Conservation (phyloP, 2,113 vertebrate genomes). For the Gasterosteus aculeatus region DNA sequence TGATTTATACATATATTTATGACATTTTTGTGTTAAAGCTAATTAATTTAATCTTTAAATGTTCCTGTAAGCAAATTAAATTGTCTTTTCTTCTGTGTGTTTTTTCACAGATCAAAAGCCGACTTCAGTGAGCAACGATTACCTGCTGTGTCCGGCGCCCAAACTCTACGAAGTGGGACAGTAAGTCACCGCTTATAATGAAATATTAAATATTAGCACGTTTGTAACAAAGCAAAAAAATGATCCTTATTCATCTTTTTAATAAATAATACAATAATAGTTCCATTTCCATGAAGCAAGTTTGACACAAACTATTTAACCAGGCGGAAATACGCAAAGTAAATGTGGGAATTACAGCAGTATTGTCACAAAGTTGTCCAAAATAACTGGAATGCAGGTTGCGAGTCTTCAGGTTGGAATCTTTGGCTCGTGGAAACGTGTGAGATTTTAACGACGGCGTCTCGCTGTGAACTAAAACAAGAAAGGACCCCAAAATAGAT, state of each 20-base stretch:
- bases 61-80: neutral
- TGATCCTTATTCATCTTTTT: neutral
- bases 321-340: neutral
- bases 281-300: too few species aligned
- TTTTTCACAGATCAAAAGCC: constrained; percentile 86
- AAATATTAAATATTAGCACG: too few species aligned
- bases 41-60: neutral
- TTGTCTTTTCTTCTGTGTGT: constrained; percentile 46
- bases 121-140: constrained; percentile 80
- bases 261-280: neutral
- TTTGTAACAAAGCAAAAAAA: neutral
- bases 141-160: constrained; percentile 91
- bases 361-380: neutral
- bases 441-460: constrained; percentile 13
- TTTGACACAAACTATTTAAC: neutral
- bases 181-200: constrained; percentile 82
- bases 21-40: too few species aligned
- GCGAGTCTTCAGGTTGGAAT: neutral
- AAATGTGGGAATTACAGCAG: neutral
- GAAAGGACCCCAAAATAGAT: neutral
- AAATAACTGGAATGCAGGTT: neutral
- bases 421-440: constrained; percentile 9
- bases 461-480: neutral
- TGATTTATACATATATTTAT: too few species aligned
- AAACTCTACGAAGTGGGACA: constrained; percentile 88